Conservation (phyloP, 2,797 vertebrate genomes). For the Epinephelus malabaricus region DNA sequence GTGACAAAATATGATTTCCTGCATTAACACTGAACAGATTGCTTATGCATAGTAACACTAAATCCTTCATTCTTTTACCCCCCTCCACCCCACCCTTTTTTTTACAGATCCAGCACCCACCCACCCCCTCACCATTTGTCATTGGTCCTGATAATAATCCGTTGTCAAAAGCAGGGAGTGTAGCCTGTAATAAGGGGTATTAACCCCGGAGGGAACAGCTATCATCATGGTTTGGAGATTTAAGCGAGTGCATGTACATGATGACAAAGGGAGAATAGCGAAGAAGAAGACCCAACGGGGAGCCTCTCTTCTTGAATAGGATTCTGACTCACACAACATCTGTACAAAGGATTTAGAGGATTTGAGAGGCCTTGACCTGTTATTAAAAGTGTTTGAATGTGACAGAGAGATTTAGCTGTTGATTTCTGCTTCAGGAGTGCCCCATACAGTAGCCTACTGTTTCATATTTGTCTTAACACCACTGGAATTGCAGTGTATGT, state of each 20-base stretch:
- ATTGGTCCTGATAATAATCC: conserved; percentile 66
- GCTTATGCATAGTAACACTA: conserved; percentile 1
- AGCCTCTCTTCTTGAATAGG: conserved; percentile 60
- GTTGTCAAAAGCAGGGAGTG: conserved; percentile 65
- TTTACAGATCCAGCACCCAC: conserved; percentile 32
- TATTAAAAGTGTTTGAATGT: conserved; percentile 56
- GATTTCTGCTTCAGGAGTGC: conserved; percentile 19
- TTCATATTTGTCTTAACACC: conserved; percentile 19
- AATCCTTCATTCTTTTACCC: conserved; percentile 5
- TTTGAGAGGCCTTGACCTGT: conserved; percentile 61
- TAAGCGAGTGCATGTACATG: conserved; percentile 47
- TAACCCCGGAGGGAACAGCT: conserved; percentile 66
- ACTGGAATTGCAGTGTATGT: neutral
- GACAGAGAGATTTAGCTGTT: conserved; percentile 31
- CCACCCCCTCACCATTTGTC: conserved; percentile 44
- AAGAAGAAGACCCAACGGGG: conserved; percentile 60
- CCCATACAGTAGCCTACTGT: conserved; percentile 16
- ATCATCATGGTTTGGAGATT: conserved; percentile 65
- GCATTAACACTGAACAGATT: neutral
- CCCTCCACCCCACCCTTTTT: conserved; percentile 29
- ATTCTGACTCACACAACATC: conserved; percentile 72
- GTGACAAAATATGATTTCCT: neutral
- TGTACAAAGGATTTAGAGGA: conserved; percentile 60
- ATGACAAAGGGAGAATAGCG: conserved; percentile 59
- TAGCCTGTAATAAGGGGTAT: conserved; percentile 73